These are phyloP conservation scores for Galerucella calmariensis DNA, from an alignment of 2,888 invertebrate genomes.

Conservation along the genomic window DNA sequence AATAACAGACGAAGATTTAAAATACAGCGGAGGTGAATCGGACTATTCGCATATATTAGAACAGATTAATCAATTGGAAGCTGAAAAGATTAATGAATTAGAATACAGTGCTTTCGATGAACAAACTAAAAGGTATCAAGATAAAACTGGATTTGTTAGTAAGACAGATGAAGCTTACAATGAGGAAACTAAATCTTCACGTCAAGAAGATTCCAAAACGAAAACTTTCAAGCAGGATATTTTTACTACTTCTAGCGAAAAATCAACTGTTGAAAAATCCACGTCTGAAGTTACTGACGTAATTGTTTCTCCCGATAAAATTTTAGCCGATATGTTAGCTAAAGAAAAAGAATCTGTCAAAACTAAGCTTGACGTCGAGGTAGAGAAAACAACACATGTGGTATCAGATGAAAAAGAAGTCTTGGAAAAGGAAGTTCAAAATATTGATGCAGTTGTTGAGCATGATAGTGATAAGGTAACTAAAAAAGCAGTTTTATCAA, in stretches of 20 bases:
- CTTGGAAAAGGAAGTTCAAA: slow-evolving; percentile 31
- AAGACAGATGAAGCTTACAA: slow-evolving; percentile 55
- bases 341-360: slow-evolving; percentile 50
- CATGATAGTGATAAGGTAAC: slow-evolving; percentile 29
- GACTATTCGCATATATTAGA: slow-evolving; percentile 69
- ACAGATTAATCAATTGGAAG: slow-evolving; percentile 63
- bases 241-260: slow-evolving; percentile 53
- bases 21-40: slow-evolving; percentile 76
- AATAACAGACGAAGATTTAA: slow-evolving; percentile 75
- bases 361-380: slow-evolving; percentile 49
- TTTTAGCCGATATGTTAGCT: slow-evolving; percentile 49
- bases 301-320: slow-evolving; percentile 58
- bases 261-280: slow-evolving; percentile 54
- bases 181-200: slow-evolving; percentile 49
- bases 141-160: slow-evolving; percentile 52
- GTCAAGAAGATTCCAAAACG: slow-evolving; percentile 50
- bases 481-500: slow-evolving; percentile 36
- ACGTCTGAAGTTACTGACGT: slow-evolving; percentile 52
- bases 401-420: slow-evolving; percentile 34
- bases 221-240: slow-evolving; percentile 56
- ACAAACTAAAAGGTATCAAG: slow-evolving; percentile 50
- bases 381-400: slow-evolving; percentile 36
- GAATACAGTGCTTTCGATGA: slow-evolving; percentile 52
- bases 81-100: slow-evolving; percentile 65
- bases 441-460: slow-evolving; percentile 31